Conservation (phyloP, 2,113 vertebrate genomes). For the Hippocampus zosterae region DNA sequence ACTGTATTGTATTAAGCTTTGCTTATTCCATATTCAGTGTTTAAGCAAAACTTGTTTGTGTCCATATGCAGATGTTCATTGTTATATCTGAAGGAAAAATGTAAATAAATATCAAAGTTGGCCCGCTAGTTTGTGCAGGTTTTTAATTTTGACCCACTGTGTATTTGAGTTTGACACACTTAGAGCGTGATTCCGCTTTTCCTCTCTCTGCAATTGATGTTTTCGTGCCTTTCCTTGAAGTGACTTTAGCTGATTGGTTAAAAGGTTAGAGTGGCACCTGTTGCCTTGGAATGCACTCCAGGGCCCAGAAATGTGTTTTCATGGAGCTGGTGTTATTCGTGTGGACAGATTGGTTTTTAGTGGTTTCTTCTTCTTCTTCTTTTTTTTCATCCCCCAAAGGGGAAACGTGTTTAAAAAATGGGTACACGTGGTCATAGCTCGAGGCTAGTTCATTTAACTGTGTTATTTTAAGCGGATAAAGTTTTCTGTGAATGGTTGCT, state of each 20-base stretch:
- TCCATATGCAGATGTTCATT: too few species aligned
- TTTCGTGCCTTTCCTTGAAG: background rate
- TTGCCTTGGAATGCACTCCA: background rate
- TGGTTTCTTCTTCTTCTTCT: background rate
- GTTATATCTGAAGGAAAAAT: too few species aligned
- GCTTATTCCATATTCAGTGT: too few species aligned
- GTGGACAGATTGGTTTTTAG: background rate
- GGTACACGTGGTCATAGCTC: conserved; percentile 1
- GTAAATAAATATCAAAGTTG: too few species aligned
- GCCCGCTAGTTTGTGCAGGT: too few species aligned
- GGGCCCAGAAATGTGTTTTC: background rate
- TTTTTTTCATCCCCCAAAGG: background rate
- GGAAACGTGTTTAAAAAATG: background rate
- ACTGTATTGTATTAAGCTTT: too few species aligned
- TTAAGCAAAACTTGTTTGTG: too few species aligned
- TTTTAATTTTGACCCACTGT: too few species aligned
- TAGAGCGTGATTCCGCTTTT: background rate
- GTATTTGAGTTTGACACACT: too few species aligned
- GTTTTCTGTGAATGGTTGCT: conserved; percentile 12
- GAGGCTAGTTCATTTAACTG: conserved; percentile 11
- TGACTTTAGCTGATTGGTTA: background rate
- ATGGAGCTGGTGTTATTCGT: background rate
- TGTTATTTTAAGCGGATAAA: conserved; percentile 22
- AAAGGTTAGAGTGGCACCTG: background rate
- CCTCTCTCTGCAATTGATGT: background rate